Base-by-base conservation (phyloP, 2,888 invertebrate species). In the Euzophera pinguis region DNA sequence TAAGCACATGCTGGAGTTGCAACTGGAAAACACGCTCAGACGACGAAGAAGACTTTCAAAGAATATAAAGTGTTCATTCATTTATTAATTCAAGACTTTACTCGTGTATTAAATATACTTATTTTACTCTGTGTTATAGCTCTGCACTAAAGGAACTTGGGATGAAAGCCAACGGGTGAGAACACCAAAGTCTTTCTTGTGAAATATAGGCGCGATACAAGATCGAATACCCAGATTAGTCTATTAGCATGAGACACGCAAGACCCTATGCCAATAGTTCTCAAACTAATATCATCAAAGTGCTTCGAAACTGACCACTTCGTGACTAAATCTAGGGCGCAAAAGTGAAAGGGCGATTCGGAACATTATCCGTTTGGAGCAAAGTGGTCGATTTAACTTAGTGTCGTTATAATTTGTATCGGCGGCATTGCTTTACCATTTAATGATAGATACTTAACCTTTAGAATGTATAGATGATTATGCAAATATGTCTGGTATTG, bases 321-420 rank as follows among this genome's bases (percentile, higher is more conserved):
- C 73, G 76, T 84, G 82, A 75, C 75, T 67, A 76, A 82, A 84
- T 78, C 73, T 82, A 73, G 81, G 78, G 58, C 81, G 76, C 66
- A 61, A 63, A 71, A 81, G 83, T 83, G 84, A 84, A 84, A 84
- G 84, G 84, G 78, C 71, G 61, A 56, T 61, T 59, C 61, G 68
- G 71, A 67, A 75, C 69, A 66, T 67, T 69, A 65, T 65, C 63
- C 57, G 58, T 65, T 61, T 61, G 55, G 38, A 54, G 59, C 57
- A 60, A 64, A 63, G 55, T 60, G 53, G 50, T 54, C 55, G 55
- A 58, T 59, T 55, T 56, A 58, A 59, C 57, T 59, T 53, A 22
- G 55, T 59, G 52, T 56, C 56, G 52, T 58, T 60, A 55, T 57
- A 60, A 61, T 57, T 54, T 53, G 56, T 54, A 34, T 54, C 56